Base-by-base conservation (phyloP, 1,140 invertebrate species). In the Thaumatotibia leucotreta region DNA sequence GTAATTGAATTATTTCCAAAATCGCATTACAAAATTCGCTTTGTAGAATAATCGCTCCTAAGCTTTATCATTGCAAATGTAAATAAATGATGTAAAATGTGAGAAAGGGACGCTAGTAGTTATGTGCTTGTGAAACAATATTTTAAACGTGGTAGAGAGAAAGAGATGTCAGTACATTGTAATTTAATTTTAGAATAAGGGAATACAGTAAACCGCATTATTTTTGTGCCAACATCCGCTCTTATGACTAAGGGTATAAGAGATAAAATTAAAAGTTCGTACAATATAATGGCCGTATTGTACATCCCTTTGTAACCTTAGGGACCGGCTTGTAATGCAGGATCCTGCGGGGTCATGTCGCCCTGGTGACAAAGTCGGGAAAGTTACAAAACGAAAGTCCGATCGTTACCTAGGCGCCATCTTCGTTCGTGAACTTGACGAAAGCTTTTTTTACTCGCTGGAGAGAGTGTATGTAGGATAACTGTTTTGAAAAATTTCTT, bases 361-460 rank as follows among this genome's bases (percentile, higher is more conserved):
- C 63, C 69, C 69, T 72, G 35, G 58, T 61, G n/a, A 8, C 61
- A 32, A 65, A 35, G 66, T 65, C 61, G 39, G 63, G 63, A 50
- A 65, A 65, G 66, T 72, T 72, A 72, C 69, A 72, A 63, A 45
- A 58, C 52, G 52, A 58, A 58, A 58, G 52, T 58, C 27, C 52
- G n/a, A 58, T 27, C 52, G 22, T 11, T 27, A 58, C 52, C 39
- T 45, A 20, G 39, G 9, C 39, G 39, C 39, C 39, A 45, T 45
- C 8, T 45, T 45, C 14, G 35, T 2, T 45, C 39, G 39, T 45
- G 9, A 45, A 17, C 39, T 17, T n/a, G 35, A 20, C 2, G 39
- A 45, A 45, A 45, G 39, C 39, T 45, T 20, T 4, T 45, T 45
- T 45, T 17, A n/a, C n/a, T n/a, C n/a, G n/a, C n/a, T n/a, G n/a